Evolutionary conservation across 2,888 invertebrate species (phyloP), one percentile per base, ranked within the genome.

Genomic region (Leptopterna dolabrata): DNA sequence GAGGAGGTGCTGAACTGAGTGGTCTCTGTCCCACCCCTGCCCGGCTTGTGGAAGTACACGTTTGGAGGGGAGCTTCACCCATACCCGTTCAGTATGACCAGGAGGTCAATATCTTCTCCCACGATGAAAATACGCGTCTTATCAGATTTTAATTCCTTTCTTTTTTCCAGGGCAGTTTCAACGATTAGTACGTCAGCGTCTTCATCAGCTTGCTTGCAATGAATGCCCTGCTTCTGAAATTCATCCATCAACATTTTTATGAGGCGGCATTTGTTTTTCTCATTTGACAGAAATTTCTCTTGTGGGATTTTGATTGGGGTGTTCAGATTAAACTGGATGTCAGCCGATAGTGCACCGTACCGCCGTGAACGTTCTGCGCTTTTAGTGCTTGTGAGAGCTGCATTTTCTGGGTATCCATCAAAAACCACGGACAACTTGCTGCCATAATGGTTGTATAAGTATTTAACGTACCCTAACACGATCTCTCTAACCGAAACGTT

Each of bases 131-230:
- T 71, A 19, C 27, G 71, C n/a, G n/a, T n/a, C 19, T 19, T 19
- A n/a, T 19, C 19, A 19, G 71, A 24, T 19, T 24, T 71, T 47
- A 47, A 47, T 47, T 47, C 47, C 47, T 47, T 47, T 47, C 47
- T 47, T 24, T 71, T 71, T 55, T 11, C 45, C 24, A 41, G 30
- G 1, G 4, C 78, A 41, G 78, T 78, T 29, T 41, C 27, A 41
- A 78, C 27, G n/a, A 78, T 78, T n/a, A 36, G 71, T 29, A 27
- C n/a, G 51, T 47, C 87, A 16, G 70, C 82, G 19, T 70, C 45
- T 14, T 41, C 63, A 16, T 24, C 78, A 24, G 36, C 47, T 47
- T 82, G 36, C 45, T 55, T 19, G 29, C 24, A 41, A 80, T 76
- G n/a, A 45, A 30, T 55, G 19, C 78, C 47, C 71, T 29, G 3